phyloP scores from a whole-genome alignment of 2,888 invertebrate species.

The Cacoxenus indagator region DNA sequence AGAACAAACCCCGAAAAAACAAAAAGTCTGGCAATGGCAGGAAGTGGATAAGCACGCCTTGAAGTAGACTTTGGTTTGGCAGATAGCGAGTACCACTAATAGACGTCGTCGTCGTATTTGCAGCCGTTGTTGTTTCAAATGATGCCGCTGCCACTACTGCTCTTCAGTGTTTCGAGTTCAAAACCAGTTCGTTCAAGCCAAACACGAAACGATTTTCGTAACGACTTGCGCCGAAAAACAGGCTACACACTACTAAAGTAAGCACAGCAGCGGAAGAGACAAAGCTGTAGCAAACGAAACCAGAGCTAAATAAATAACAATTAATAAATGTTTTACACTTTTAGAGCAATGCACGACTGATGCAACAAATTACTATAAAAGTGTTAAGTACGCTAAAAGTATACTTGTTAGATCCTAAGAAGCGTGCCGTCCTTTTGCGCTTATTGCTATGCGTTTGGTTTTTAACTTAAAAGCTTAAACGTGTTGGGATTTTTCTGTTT shows the following conservation, averaged over 20 bases:
- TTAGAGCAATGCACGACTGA: slow-evolving; percentile 3
- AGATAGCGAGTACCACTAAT: neutral
- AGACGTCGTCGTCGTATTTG: neutral
- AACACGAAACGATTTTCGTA: slow-evolving; percentile 3
- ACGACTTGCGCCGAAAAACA: slow-evolving; percentile 4
- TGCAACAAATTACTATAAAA: neutral
- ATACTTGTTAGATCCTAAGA: slow-evolving; percentile 28
- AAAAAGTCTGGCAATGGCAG: slow-evolving; percentile 3
- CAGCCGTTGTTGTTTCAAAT: neutral
- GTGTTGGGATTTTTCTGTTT: slow-evolving; percentile 44
- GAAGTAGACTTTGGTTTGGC: slow-evolving; percentile 19
- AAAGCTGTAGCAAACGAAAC: neutral
- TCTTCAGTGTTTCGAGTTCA: neutral
- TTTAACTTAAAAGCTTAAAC: slow-evolving; percentile 56
- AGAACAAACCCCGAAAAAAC: neutral
- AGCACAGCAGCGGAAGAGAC: neutral
- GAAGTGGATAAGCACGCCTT: slow-evolving; percentile 14
- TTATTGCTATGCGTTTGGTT: slow-evolving; percentile 24
- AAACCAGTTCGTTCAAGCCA: slow-evolving; percentile 24
- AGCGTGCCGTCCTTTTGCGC: slow-evolving; percentile 13
- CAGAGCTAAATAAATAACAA: slow-evolving; percentile 45
- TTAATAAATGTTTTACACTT: slow-evolving; percentile 46
- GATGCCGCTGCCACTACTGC: neutral
- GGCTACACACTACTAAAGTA: neutral
- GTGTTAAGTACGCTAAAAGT: neutral